phyloP scores from a whole-genome alignment of 2,113 vertebrate species.

The Corvus hawaiiensis region DNA sequence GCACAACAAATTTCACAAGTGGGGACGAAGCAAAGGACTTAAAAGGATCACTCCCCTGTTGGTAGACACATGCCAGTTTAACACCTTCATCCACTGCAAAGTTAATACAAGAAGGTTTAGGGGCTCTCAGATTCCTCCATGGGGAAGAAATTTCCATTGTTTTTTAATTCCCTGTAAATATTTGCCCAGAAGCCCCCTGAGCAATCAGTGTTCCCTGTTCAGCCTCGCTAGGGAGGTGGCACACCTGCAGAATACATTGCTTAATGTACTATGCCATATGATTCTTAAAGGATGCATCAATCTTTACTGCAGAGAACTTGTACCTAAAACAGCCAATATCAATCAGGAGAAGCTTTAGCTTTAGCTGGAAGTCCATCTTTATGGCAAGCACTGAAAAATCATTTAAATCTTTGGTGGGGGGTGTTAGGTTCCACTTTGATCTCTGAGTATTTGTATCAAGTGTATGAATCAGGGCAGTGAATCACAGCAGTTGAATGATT shows the following conservation, averaged over 20 bases:
- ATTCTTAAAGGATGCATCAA: neutral
- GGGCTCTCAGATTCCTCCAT: neutral
- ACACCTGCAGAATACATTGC: neutral
- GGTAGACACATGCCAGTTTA: constrained; percentile 52
- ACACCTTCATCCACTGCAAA: constrained; percentile 41
- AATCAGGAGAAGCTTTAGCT: neutral
- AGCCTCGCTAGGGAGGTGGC: neutral
- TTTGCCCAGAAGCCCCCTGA: neutral
- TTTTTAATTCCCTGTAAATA: neutral
- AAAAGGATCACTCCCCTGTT: constrained; percentile 71
- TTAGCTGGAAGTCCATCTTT: neutral
- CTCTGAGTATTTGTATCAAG: neutral
- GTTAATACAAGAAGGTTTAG: constrained; percentile 18
- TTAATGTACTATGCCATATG: neutral
- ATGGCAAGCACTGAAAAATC: neutral
- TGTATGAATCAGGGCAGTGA: neutral
- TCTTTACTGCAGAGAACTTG: neutral
- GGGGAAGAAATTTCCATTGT: neutral
- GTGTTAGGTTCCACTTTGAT: neutral
- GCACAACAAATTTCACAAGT: constrained; percentile 80
- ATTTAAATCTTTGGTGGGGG: neutral
- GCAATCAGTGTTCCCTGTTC: neutral
- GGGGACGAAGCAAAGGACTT: constrained; percentile 75
- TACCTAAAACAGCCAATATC: neutral
- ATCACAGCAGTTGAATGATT: neutral